Percentiles rank a stretch among this genome's conserved stretches.
Evolutionary conservation across 2,888 invertebrate species (phyloP).

Genomic region (Campoletis raptor): DNA sequence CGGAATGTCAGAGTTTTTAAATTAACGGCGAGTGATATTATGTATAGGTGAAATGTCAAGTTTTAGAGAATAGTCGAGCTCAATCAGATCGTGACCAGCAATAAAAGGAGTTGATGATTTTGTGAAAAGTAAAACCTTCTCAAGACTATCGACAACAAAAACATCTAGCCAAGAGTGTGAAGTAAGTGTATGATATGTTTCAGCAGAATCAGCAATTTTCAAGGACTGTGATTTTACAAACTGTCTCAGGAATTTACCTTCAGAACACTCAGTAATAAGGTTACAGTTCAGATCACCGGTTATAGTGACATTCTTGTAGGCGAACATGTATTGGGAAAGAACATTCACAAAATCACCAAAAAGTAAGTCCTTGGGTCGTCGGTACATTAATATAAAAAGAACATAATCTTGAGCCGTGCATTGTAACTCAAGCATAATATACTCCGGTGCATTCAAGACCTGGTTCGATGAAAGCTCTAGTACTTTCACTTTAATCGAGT

Average conservation of each 20-base stretch:
- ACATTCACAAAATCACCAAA: background rate
- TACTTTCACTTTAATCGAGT: constrained; percentile 38
- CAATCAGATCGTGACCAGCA: constrained; percentile 38
- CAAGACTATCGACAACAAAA: constrained; percentile 8
- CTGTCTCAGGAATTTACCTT: background rate
- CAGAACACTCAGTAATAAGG: background rate
- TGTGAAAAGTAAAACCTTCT: background rate
- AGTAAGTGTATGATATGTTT: constrained; percentile 12
- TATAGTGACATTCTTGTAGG: constrained; percentile 30
- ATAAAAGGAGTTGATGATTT: constrained; percentile 41
- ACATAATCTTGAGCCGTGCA: background rate
- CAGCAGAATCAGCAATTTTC: background rate
- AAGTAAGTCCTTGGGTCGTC: constrained; percentile 31
- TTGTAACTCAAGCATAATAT: constrained; percentile 13
- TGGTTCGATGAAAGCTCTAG: background rate
- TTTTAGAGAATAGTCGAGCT: background rate
- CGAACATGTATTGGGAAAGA: background rate
- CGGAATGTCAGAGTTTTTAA: background rate
- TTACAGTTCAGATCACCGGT: constrained; percentile 40
- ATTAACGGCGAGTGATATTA: background rate
- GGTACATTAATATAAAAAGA: constrained; percentile 1
- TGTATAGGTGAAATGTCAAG: background rate
- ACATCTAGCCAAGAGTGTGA: constrained; percentile 15
- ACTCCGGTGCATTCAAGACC: constrained; percentile 41
- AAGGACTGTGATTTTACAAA: background rate